Conservation (phyloP, 2,888 invertebrate species). For the Diachrysia chrysitis region DNA sequence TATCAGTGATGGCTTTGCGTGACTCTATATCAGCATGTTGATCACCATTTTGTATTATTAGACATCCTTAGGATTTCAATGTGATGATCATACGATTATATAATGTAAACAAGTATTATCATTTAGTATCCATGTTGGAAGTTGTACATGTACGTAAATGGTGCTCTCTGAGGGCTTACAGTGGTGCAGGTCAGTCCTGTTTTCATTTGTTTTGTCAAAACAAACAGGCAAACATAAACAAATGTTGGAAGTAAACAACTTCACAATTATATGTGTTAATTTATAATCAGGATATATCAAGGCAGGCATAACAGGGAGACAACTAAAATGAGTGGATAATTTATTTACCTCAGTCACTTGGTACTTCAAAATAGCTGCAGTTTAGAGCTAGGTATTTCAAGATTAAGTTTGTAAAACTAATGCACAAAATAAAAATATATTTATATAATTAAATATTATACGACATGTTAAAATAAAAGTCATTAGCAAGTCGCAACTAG, state of each 20-base stretch:
- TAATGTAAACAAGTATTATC: conserved; percentile 35
- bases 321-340: too few species aligned
- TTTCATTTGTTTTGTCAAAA: background rate
- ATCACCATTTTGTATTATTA: conserved; percentile 54
- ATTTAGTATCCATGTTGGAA: conserved; percentile 7
- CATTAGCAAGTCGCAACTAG: too few species aligned
- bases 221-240: background rate
- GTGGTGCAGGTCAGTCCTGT: conserved; percentile 44
- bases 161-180: conserved; percentile 15
- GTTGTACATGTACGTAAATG: conserved; percentile 18
- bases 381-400: too few species aligned
- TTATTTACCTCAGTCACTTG: too few species aligned
- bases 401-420: too few species aligned
- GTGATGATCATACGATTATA: conserved; percentile 33
- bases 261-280: background rate
- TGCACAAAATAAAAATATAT: too few species aligned
- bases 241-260: background rate
- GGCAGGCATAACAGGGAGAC: too few species aligned
- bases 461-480: too few species aligned
- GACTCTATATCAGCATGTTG: conserved; percentile 64
- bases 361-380: too few species aligned
- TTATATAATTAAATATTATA: too few species aligned
- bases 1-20: conserved; percentile 72
- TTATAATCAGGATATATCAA: too few species aligned
- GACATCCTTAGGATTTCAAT: conserved; percentile 34